Base-by-base conservation (phyloP, 2,113 vertebrate genomes). In the Lamprologus callipterus region DNA sequence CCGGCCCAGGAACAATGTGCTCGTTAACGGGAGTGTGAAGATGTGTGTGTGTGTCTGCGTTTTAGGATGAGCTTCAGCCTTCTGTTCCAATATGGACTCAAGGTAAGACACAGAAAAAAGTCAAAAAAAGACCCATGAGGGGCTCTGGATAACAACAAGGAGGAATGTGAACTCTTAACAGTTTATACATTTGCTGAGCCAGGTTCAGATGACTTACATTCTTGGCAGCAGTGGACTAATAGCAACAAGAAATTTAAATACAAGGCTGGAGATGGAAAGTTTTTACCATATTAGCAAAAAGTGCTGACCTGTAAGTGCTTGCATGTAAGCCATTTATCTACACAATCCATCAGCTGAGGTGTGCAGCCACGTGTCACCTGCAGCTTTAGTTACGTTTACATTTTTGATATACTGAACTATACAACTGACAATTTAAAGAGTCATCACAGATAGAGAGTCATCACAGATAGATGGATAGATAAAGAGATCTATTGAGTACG, bases 1-100 rank as follows among this genome's bases (percentile, higher is more conserved):
- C 73, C 21, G 28, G 83, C 63, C 73, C 58, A 33, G 84, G 73
- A 89, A 92, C 82, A 89, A 82, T 88, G 87, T 91, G 84, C 88
- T 86, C 57, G 47, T 89, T 83, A 92, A 88, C 42, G 82, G 55
- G 60, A 79, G 55, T 83, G 40, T 82, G 80, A 73, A 31, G 47
- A 19, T 31, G 37, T 81, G 60, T 81, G 63, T 70, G 63, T 70
- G 91, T 70, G 51, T 63, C 16, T 63, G 63, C 54, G 47, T 70
- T 40, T 90, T 45, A 35, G 33, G 45, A 83, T 85, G 45, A 85
- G 45, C 78, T 86, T 83, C 40, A 40, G 58, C 79, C 55, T 81
- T 73, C 55, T 87, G 47, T 51, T 73, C 35, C 42, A 33, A n/a
- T n/a, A 40, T 65, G 33, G 54, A 35, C 9, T 86, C 3, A 75